phyloP scores from a whole-genome alignment of 2,888 invertebrate genomes.

The Timandra comae region DNA sequence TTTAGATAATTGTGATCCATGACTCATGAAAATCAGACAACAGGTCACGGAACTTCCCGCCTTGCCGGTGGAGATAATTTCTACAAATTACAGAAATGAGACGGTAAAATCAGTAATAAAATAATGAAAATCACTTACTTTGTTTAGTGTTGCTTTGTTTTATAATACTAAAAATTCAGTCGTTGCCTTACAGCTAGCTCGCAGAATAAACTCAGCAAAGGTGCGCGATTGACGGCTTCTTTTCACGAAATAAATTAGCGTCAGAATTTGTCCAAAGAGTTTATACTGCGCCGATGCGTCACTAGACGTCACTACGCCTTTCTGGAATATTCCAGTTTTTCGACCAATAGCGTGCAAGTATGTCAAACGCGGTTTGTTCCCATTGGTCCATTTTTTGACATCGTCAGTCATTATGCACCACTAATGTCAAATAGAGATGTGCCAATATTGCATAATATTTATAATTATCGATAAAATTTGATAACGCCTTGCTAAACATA shows the following conservation, averaged over 20 bases:
- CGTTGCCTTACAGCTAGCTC: conserved; percentile 47
- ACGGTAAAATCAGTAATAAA: conserved; percentile 2
- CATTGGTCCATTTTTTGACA: conserved; percentile 46
- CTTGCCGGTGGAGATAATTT: not conserved
- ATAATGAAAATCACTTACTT: conserved; percentile 44
- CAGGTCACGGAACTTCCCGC: conserved; percentile 9
- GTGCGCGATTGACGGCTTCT: conserved; percentile 73
- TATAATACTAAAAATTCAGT: conserved; percentile 43
- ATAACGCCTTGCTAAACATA: too few species aligned
- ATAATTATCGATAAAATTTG: conserved; percentile 12
- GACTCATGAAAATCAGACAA: conserved; percentile 5
- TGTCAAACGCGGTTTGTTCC: conserved; percentile 23
- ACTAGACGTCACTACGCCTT: conserved; percentile 54
- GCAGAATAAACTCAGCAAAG: conserved; percentile 61
- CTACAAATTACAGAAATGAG: not conserved
- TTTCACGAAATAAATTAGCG: conserved; percentile 61
- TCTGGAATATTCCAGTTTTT: conserved; percentile 62
- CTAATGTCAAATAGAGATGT: conserved; percentile 23
- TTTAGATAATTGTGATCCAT: too few species aligned
- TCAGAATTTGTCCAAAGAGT: conserved; percentile 29
- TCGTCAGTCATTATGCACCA: conserved; percentile 21
- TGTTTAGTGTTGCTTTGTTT: conserved; percentile 31
- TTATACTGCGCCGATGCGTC: conserved; percentile 44
- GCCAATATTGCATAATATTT: conserved; percentile 7
- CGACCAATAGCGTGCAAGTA: conserved; percentile 44